phyloP scores from a whole-genome alignment of 2,888 invertebrate genomes.

The Catocala fraxini region DNA sequence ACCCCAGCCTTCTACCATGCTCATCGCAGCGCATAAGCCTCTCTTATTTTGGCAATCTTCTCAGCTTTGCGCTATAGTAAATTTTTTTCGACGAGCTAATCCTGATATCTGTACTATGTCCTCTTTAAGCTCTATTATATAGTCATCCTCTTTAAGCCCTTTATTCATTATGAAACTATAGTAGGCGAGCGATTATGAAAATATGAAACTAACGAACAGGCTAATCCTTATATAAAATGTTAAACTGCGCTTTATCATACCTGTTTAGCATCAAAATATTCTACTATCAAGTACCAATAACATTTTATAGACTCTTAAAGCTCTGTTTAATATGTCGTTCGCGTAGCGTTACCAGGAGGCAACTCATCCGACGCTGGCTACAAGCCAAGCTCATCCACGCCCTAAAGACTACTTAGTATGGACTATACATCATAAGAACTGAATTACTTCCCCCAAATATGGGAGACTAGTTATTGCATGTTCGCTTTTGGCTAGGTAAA shows the following conservation, averaged over 20 bases:
- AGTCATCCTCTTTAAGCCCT: no score
- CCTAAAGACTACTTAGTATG: constrained; percentile 42
- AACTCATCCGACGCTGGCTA: constrained; percentile 41
- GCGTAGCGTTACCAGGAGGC: constrained; percentile 33
- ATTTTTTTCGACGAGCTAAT: no score
- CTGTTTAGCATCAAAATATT: constrained; percentile 45
- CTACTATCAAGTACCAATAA: constrained; percentile 41
- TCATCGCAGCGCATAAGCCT: no score
- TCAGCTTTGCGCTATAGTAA: no score
- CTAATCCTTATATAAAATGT: constrained; percentile 31
- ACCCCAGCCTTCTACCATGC: no score
- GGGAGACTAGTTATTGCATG: constrained; percentile 4
- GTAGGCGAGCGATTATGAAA: background rate
- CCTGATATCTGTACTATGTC: no score
- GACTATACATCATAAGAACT: constrained; percentile 34
- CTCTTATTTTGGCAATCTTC: no score
- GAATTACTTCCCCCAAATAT: constrained; percentile 25
- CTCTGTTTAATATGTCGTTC: constrained; percentile 49
- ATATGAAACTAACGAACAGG: background rate
- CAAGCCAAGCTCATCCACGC: constrained; percentile 48
- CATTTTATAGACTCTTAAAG: constrained; percentile 47
- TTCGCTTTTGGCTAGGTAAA: background rate
- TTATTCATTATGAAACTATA: no score
- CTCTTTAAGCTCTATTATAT: no score
- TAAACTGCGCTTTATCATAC: constrained; percentile 31